These are phyloP conservation scores for Psephotus haematonotus DNA, from an alignment of 2,113 vertebrate species.

Conservation along the genomic window DNA sequence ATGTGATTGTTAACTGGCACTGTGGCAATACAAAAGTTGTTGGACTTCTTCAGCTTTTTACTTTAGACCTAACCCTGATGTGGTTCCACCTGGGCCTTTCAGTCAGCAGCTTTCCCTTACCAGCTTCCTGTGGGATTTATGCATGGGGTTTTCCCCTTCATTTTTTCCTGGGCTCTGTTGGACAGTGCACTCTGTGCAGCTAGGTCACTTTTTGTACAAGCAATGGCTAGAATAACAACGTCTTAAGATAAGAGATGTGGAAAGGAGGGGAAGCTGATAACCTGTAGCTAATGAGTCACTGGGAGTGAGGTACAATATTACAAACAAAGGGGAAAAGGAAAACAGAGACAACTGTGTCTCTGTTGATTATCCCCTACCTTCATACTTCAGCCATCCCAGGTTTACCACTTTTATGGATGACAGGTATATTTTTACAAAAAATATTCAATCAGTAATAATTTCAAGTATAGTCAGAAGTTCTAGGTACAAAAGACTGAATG, in stretches of 20 bases:
- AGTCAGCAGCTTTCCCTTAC: background rate
- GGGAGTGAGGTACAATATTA: background rate
- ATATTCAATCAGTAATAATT: background rate
- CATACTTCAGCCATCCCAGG: background rate
- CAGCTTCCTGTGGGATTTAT: background rate
- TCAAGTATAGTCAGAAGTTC: background rate
- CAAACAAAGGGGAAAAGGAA: background rate
- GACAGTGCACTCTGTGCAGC: background rate
- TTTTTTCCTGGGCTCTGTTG: background rate
- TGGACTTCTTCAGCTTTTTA: background rate
- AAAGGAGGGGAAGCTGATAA: background rate
- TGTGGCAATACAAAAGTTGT: background rate
- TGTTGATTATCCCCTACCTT: background rate
- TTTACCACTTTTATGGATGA: background rate
- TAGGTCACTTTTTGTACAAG: background rate
- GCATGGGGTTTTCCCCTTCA: fast-evolving
- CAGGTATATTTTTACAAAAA: background rate
- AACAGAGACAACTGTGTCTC: background rate
- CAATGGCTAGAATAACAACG: background rate
- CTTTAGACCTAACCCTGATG: background rate
- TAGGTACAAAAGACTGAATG: background rate
- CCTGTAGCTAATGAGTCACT: background rate
- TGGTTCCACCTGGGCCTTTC: background rate
- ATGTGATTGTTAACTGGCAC: background rate
- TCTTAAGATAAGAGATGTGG: background rate